A percentile compares a stretch with the other conserved stretches of the same genome.
phyloP scores from a whole-genome alignment of 2,888 invertebrate species.

The Amphiduros pacificus region DNA sequence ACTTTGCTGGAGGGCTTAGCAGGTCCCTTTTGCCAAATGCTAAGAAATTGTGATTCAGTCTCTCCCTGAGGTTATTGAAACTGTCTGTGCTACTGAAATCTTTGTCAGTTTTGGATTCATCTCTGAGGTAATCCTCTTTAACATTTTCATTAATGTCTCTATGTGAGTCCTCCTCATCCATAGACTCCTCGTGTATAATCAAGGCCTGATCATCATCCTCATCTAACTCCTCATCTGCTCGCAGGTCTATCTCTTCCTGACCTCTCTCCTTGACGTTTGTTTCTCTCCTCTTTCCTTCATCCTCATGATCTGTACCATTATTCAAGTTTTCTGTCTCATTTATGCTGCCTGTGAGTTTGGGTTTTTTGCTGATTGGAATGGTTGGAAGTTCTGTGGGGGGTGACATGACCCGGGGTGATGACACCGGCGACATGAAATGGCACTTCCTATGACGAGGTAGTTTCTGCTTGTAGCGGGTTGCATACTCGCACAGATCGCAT shows the following conservation, averaged over 20 bases:
- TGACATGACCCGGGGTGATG: neutral
- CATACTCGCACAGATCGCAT: conserved; percentile 51
- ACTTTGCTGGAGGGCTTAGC: no score
- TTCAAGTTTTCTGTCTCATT: no score
- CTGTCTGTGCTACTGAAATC: neutral
- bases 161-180: no score
- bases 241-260: neutral
- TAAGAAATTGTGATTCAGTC: no score
- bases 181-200: no score
- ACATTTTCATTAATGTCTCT: conserved; percentile 8
- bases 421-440: neutral
- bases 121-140: no score
- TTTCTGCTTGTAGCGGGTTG: conserved; percentile 52
- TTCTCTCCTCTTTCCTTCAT: neutral
- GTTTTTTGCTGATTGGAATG: neutral
- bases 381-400: neutral
- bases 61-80: neutral
- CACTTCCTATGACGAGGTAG: conserved; percentile 42
- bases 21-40: no score
- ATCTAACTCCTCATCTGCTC: neutral
- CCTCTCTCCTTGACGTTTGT: neutral
- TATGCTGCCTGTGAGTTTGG: no score
- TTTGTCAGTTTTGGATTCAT: no score
- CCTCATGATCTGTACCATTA: no score
- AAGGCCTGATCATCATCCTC: conserved; percentile 30